These are phyloP conservation scores for Macrophya alboannulata DNA, from an alignment of 2,888 invertebrate species.

Conservation along the genomic window DNA sequence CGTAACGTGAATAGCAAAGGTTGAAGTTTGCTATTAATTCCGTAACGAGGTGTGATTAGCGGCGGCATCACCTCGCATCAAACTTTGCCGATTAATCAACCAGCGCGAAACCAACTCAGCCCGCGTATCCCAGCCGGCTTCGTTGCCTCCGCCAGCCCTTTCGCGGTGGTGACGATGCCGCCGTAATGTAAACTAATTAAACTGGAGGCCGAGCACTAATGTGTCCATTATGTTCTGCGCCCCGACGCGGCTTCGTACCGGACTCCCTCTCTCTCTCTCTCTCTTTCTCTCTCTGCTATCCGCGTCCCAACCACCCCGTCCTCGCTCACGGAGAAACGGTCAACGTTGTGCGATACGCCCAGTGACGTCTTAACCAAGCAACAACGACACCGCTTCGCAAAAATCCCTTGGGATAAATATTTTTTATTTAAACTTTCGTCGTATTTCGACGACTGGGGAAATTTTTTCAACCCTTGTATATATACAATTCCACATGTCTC, in stretches of 20 bases:
- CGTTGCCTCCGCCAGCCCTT: conserved; percentile 63
- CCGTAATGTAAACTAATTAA: conserved; percentile 79
- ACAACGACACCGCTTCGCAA: background rate
- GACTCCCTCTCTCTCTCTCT: conserved; percentile 66
- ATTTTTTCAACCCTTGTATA: background rate
- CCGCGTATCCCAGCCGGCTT: conserved; percentile 47
- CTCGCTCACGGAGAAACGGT: conserved; percentile 43
- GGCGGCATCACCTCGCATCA: conserved; percentile 77
- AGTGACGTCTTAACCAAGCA: conserved; percentile 44
- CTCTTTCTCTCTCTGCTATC: conserved; percentile 63
- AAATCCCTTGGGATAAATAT: conserved; percentile 5
- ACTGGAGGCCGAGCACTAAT: conserved; percentile 77
- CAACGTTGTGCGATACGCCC: conserved; percentile 18
- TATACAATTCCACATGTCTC: background rate
- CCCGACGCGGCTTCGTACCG: conserved; percentile 68
- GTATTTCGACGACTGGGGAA: background rate
- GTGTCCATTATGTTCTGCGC: conserved; percentile 77
- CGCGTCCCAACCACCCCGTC: conserved; percentile 59
- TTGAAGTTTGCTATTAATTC: conserved; percentile 61
- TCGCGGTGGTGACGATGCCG: conserved; percentile 75
- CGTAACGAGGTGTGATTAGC: conserved; percentile 78
- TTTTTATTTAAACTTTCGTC: background rate
- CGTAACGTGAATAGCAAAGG: conserved; percentile 33
- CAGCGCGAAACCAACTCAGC: conserved; percentile 59
- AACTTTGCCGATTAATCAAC: conserved; percentile 79